Base-by-base conservation (phyloP, 2,797 vertebrate genomes). In the Sebastes dallii region DNA sequence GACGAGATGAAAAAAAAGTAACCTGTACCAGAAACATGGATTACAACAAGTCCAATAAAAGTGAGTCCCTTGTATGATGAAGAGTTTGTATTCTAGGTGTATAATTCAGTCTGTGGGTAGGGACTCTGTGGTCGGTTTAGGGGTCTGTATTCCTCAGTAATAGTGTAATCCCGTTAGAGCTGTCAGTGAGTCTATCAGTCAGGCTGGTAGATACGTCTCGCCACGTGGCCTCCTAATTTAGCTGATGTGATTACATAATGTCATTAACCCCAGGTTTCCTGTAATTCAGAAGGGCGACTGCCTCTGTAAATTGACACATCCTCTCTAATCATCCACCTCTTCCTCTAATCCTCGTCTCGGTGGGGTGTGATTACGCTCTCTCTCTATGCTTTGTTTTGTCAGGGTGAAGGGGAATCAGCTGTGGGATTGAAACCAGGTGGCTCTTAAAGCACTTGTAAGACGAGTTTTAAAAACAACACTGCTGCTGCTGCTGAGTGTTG, bases 241-340 rank as follows among this genome's bases (percentile, higher is more conserved):
- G 14, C 59, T 65, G 82, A 89, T 87, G 71, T 78, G 72, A 90
- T 92, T 86, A 86, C 72, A 27, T 86, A 80, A 91, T 80, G 62
- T 72, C 68, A 82, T 92, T 91, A 88, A 83, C 89, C 65, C 73
- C 71, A 16, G 39, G 34, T 83, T 90, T 91, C 88, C 86, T 86
- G 88, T 79, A 78, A 84, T 86, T 78, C 74, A 81, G 67, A 66
- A 8, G 66, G 62, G 10, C 62, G 29, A 30, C 73, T n/a, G 67
- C 25, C 14, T 0, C 30, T 0, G 18, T 88, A 81, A 91, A 86
- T 22, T 71, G 83, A 89, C 91, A 83, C 86, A 80, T 92, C 89
- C 87, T 80, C 29, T 24, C 8, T 58, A 76, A 85, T 77, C 67
- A 66, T 27, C 42, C 66, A 16, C 60, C 55, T 34, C 66, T 59